These are phyloP conservation scores for Macquaria australasica DNA, from an alignment of 2,113 vertebrate genomes.

Conservation along the genomic window DNA sequence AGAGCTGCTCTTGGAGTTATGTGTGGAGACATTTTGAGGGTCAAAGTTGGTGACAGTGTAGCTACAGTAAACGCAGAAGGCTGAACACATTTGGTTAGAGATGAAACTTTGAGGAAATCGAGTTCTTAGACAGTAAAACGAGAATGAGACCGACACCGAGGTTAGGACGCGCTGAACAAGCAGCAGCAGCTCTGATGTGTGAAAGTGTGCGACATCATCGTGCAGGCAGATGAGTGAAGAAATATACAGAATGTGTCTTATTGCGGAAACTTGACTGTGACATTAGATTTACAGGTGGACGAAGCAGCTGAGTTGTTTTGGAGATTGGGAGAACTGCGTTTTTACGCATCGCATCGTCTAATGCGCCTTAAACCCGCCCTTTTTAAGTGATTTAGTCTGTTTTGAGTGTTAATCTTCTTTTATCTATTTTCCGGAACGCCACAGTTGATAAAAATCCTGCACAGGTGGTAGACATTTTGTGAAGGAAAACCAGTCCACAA, in stretches of 20 bases:
- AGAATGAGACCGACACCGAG: neutral
- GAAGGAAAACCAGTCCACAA: neutral
- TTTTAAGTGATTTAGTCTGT: neutral
- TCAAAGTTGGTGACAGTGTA: neutral
- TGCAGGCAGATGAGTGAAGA: no score
- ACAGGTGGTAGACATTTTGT: fast-evolving
- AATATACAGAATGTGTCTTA: neutral
- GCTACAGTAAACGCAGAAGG: no score
- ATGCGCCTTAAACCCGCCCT: neutral
- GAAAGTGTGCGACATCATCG: neutral
- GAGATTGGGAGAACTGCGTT: neutral
- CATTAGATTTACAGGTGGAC: neutral
- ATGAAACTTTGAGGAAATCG: constrained; percentile 33
- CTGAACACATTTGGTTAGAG: neutral
- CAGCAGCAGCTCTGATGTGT: neutral
- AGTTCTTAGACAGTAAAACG: neutral
- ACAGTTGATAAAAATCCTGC: neutral
- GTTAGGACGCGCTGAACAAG: neutral
- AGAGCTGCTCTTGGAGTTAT: neutral
- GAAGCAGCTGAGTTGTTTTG: neutral
- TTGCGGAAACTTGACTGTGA: neutral
- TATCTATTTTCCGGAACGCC: no score
- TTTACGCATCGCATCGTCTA: constrained; percentile 20
- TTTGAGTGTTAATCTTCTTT: neutral
- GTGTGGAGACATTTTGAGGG: no score